Evolutionary conservation across 2,888 invertebrate genomes (phyloP), one percentile per base, ranked within the genome.

Genomic region (Diarsia brunnea): DNA sequence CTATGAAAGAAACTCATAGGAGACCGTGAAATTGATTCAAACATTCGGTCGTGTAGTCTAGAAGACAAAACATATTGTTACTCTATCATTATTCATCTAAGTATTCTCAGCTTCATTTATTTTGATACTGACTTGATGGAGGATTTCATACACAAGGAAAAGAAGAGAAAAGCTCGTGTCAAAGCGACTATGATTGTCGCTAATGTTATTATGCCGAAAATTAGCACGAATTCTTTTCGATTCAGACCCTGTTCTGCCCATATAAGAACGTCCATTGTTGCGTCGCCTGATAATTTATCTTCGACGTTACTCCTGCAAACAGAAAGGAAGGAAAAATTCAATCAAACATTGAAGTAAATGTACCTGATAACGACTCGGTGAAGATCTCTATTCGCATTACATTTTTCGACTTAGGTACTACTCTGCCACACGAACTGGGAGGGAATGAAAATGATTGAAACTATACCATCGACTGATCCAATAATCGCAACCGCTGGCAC

Each of bases 1-100:
- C 97, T 97, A 88, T 99, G 98, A 91, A 98, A 99, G 92, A 99
- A 99, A 78, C 94, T 95, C 96, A 96, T 96, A 47, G 96, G 96
- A 2, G 96, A 95, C 70, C 95, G 90, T 0, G 95, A 94, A 79
- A 97, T 97, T 58, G 95, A 94, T 78, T 95, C 95, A 89, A 98
- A 98, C 97, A 98, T 98, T 75, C 91, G 93, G 85, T 98, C 97
- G 91, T 98, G 98, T 51, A 98, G 94, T 73, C 96, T 96, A 87
- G 11, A 76, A 86, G 31, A 58, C n/a, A 1, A 43, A 47, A 43
- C 11, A 47, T 68, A 53, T 53, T 47, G 3, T 47, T 53, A 53
- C 1, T 51, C 10, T 21, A 51, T 53, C n/a, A n/a, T 24, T 12
- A 53, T 53, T 8, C 38, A n/a, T 47, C 16, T 47, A 12, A 14